Percentiles rank a stretch among this genome's conserved stretches.
These are phyloP conservation scores for Teleogryllus occipitalis DNA, from an alignment of 1,140 invertebrate genomes.

Conservation along the genomic window DNA sequence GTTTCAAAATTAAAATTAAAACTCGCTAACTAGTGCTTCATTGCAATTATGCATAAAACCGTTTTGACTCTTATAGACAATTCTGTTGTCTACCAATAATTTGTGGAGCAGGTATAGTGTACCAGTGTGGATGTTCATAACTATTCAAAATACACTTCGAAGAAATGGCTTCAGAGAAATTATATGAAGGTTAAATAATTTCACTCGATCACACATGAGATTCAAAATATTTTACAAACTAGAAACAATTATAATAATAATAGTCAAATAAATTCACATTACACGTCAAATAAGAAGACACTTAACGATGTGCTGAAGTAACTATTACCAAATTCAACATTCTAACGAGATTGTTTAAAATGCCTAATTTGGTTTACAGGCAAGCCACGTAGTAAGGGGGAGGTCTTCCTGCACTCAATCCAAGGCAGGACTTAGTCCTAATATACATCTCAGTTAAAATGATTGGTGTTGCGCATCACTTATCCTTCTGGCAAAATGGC, in stretches of 20 bases:
- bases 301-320: too few relatives aligned
- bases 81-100: too few relatives aligned
- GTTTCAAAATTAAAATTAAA: too few relatives aligned
- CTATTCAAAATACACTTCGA: too few relatives aligned
- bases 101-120: too few relatives aligned
- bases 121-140: too few relatives aligned
- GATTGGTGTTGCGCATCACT: not conserved
- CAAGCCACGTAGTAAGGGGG: not conserved
- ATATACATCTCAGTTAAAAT: constrained; percentile 4
- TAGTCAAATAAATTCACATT: not conserved
- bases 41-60: too few relatives aligned
- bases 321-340: not conserved
- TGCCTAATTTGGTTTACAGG: not conserved
- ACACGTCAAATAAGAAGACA: not conserved
- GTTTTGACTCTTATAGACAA: too few relatives aligned
- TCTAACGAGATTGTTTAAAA: not conserved
- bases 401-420: not conserved
- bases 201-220: not conserved
- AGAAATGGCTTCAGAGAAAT: too few relatives aligned
- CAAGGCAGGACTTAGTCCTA: not conserved
- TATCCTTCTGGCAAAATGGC: not conserved
- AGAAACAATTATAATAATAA: not conserved
- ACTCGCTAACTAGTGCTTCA: too few relatives aligned
- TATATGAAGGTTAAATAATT: too few relatives aligned
- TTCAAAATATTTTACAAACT: not conserved